Base-by-base conservation (phyloP, 2,797 vertebrate genomes). In the Sphenopsis melanotis region DNA sequence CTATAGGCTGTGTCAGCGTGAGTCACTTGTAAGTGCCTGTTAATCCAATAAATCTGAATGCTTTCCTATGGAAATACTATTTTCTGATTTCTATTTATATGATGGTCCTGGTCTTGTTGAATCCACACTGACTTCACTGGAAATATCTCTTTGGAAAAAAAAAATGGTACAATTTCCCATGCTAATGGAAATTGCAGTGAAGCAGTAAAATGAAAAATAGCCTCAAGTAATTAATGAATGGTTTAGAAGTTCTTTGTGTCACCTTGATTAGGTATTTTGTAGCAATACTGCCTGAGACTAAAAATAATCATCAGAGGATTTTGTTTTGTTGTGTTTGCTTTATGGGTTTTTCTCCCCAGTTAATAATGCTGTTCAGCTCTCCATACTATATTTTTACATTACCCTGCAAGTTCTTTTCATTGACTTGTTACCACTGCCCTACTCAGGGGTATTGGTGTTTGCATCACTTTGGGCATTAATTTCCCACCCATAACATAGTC, bases 1-100 rank as follows among this genome's bases (percentile, higher is more conserved):
- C 87, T 87, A 22, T 70, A 79, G 89, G 84, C 71, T 85, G 68
- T 94, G 93, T 71, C 83, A 84, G 61, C 3, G 26, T 96, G 93
- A 96, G 92, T 95, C 95, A 89, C 94, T 93, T 89, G 17, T 85
- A 96, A 97, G 75, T 95, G 93, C 93, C 71, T 90, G 81, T 83
- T 94, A 90, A 96, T 96, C 94, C 87, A 90, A 90, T 96, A 93
- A 95, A 95, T 83, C 76, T 50, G 89, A 94, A 78, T 8, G 18
- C 27, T 93, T 96, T 94, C 86, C 77, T 90, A 84, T 19, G 87
- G 92, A 90, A 93, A 87, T 87, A 66, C 80, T 84, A 6, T 90
- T 94, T 93, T 94, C 68, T 93, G 89, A 84, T 82, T 92, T 89
- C 92, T 95, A 9, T 95, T 95, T 95, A 74, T 95, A 26, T 70